Evolutionary conservation across 2,888 invertebrate genomes (phyloP).

Genomic region (Siphlonurus alternatus): DNA sequence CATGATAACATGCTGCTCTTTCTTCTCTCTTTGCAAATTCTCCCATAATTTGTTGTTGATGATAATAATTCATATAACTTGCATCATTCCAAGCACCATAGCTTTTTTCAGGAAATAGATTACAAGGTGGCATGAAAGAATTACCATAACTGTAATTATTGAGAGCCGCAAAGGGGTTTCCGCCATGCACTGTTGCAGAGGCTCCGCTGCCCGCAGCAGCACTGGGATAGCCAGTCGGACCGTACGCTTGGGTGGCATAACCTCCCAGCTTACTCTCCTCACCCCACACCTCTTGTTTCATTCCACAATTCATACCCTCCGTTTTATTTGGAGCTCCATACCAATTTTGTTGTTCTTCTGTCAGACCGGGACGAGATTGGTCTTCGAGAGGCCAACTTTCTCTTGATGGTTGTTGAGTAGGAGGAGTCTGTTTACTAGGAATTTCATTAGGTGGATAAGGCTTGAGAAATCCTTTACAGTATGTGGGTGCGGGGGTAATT

Average conservation of each 20-base stretch:
- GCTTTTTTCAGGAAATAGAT: neutral
- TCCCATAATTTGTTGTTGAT: constrained; percentile 9
- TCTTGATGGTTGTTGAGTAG: constrained; percentile 24
- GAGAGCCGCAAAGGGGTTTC: constrained; percentile 3
- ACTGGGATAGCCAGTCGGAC: neutral
- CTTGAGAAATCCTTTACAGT: constrained; percentile 31
- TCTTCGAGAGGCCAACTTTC: constrained; percentile 19
- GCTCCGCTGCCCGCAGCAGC: neutral
- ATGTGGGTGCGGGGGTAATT: constrained; percentile 11
- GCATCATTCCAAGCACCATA: constrained; percentile 11
- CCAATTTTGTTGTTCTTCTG: neutral
- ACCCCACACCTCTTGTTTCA: neutral
- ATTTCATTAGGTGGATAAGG: constrained; percentile 40
- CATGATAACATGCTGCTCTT: constrained; percentile 13
- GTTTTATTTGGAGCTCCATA: neutral
- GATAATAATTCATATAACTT: constrained; percentile 11
- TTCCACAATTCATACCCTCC: neutral
- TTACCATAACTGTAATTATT: neutral
- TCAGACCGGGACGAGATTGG: constrained; percentile 6
- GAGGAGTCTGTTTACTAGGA: constrained; percentile 3
- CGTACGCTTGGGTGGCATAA: neutral
- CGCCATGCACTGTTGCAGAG: neutral
- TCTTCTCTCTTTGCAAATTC: constrained; percentile 12
- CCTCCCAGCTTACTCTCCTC: neutral
- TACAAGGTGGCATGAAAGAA: neutral